A percentile compares a stretch with the other conserved stretches of the same genome.
These are phyloP conservation scores for Mastacembelus armatus DNA, from an alignment of 2,797 vertebrate genomes.

Conservation along the genomic window DNA sequence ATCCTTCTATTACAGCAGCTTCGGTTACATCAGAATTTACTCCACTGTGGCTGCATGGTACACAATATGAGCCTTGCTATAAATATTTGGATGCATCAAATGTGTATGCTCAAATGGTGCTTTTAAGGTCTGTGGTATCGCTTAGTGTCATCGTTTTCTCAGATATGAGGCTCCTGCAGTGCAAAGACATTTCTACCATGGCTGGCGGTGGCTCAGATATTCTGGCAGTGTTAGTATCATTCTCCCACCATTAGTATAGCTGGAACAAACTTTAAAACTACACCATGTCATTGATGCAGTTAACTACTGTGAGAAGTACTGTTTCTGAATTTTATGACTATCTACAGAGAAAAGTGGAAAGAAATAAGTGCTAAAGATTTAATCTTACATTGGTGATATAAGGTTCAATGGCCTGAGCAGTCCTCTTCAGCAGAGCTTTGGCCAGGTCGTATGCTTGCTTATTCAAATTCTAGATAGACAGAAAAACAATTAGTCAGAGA, in stretches of 20 bases:
- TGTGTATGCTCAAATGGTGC: conserved; percentile 13
- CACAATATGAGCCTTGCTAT: fast-evolving
- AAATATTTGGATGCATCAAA: background rate
- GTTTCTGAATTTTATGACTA: background rate
- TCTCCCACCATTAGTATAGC: background rate
- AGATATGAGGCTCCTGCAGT: background rate
- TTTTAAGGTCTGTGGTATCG: background rate
- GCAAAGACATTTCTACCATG: conserved; percentile 18
- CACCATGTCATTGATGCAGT: background rate
- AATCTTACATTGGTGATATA: conserved; percentile 98
- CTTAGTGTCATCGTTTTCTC: background rate
- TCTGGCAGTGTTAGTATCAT: background rate
- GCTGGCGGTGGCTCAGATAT: conserved; percentile 3
- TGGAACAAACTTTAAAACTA: background rate
- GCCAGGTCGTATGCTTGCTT: conserved; percentile 99
- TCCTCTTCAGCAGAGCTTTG: conserved; percentile 97
- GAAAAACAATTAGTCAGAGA: conserved; percentile 2
- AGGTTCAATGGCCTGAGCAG: conserved; percentile 96
- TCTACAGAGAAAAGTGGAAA: background rate
- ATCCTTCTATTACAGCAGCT: background rate
- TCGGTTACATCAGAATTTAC: background rate
- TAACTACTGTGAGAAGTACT: background rate
- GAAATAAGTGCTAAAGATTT: background rate
- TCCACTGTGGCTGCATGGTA: background rate
- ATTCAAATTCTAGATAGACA: conserved; percentile 92